A percentile compares a stretch with the other conserved stretches of the same genome.
These are phyloP conservation scores for Menidia beryllina DNA, from an alignment of 2,113 vertebrate genomes.

Conservation along the genomic window DNA sequence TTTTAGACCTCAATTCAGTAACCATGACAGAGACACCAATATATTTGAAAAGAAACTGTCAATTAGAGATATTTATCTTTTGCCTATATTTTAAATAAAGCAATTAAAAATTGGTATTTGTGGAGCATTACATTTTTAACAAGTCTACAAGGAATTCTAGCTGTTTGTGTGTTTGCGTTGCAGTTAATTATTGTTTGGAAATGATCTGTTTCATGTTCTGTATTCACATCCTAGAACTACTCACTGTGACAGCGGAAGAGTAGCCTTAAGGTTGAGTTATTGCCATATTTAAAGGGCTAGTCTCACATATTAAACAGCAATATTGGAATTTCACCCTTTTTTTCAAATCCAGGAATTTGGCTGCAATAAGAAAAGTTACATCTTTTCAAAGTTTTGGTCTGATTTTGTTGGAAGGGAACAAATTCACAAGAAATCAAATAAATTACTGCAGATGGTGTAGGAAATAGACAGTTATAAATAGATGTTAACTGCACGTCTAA, in stretches of 20 bases:
- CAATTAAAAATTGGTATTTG: constrained; percentile 53
- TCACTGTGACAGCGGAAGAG: constrained; percentile 1
- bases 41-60: constrained; percentile 4
- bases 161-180: constrained; percentile 12
- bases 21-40: neutral
- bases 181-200: constrained; percentile 31
- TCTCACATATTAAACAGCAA: neutral
- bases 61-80: constrained; percentile 11
- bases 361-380: neutral
- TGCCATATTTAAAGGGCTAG: neutral
- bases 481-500: neutral
- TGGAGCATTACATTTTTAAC: constrained; percentile 56
- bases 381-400: neutral
- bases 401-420: neutral
- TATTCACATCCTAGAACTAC: constrained; percentile 11
- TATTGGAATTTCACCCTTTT: neutral
- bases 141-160: constrained; percentile 41
- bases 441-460: neutral
- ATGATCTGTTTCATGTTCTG: neutral
- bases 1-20: neutral
- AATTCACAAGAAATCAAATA: neutral
- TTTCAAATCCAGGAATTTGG: neutral
- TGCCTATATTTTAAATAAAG: constrained; percentile 22
- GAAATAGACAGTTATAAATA: neutral
- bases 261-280: neutral